Base-by-base conservation (phyloP, 2,888 invertebrate species). In the Stratiomys singularior region DNA sequence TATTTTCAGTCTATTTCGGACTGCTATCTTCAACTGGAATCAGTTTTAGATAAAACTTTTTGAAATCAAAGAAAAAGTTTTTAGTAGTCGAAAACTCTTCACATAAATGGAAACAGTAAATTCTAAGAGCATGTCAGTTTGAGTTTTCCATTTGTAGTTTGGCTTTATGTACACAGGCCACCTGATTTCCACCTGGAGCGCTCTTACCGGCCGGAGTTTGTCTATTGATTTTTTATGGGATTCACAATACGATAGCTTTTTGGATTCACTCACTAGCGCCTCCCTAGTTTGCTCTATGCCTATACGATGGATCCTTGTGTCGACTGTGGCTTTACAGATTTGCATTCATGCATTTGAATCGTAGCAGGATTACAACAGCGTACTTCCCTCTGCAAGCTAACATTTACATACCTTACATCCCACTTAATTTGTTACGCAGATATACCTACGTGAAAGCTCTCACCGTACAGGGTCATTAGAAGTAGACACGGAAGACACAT, bases 341-440 rank as follows among this genome's bases (percentile, higher is more conserved):
- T 63, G 28, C 63, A 63, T 63, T 63, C 63, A 63, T 63, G 63
- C 63, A 63, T 63, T 63, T 63, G 63, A 63, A 63, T 9, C n/a
- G 15, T 28, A 27, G 5, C 60, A 18, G 15, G 52, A 52, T 4
- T 52, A 18, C 2, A 18, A 52, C 7, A 13, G 15, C 18, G 52
- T 52, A 18, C 15, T 52, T 13, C 15, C 5, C 60, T 60, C 21
- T 25, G 60, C 60, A 23, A 21, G 23, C 9, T 11, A 21, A 60
- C 25, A 60, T 52, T 52, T 52, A 52, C 52, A 52, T 52, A 52
- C 7, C 18, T 56, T 7, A 1, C 15, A 18, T 52, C 15, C 52
- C 52, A 52, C 52, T 52, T 13, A 4, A 52, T 52, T 52, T 52
- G 52, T 52, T 52, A 52, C 7, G 52, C 52, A 52, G 52, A 13